phyloP scores from a whole-genome alignment of 2,797 vertebrate species.

The Xenops minutus region DNA sequence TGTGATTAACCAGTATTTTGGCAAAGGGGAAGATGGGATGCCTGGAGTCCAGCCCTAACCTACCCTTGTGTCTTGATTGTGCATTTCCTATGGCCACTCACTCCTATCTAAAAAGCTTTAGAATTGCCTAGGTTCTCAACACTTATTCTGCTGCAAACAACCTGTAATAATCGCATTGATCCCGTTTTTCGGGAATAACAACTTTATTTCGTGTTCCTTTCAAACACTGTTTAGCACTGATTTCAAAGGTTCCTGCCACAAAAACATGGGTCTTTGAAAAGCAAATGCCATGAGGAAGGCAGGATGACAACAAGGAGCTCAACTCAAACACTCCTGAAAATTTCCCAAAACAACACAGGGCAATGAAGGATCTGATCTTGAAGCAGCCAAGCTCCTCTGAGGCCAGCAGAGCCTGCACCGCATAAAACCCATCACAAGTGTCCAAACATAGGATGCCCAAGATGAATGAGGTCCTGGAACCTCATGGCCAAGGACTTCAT shows the following conservation, averaged over 20 bases:
- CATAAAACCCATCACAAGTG: neutral
- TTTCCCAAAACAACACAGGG: neutral
- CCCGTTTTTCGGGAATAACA: neutral
- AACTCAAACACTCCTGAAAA: conserved; percentile 1
- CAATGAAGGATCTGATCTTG: neutral
- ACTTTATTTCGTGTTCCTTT: neutral
- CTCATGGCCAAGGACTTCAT: neutral
- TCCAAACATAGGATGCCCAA: neutral
- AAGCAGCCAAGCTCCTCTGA: conserved; percentile 8
- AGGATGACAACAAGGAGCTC: neutral
- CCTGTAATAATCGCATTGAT: neutral
- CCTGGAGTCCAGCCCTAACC: neutral
- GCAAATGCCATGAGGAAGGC: neutral
- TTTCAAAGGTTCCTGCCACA: conserved; percentile 3
- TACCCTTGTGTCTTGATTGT: neutral
- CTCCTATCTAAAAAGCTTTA: neutral
- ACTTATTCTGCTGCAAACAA: neutral
- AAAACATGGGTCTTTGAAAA: neutral
- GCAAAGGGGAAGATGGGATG: neutral
- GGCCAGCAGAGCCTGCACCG: neutral
- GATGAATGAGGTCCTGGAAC: neutral
- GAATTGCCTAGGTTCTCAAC: neutral
- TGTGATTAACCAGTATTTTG: neutral
- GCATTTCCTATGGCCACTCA: neutral
- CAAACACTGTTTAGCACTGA: neutral